Evolutionary conservation across 2,888 invertebrate species (phyloP), one percentile per base, ranked within the genome.

Genomic region (Drosophila tanythrix): DNA sequence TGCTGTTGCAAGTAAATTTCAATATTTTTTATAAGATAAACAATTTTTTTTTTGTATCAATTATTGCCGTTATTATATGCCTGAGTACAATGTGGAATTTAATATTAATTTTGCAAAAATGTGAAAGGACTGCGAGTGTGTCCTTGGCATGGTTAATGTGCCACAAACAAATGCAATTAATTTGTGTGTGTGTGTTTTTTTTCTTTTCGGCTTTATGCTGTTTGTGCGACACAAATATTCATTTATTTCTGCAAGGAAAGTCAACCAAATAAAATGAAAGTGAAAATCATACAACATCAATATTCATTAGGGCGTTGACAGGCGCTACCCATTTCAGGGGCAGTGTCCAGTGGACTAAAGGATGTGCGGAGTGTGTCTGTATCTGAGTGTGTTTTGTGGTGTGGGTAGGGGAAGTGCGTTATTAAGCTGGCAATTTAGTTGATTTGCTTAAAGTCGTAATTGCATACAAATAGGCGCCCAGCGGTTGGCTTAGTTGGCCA

Each of bases 261-360:
- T 75, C 82, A 82, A 65, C 67, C 70, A n/a, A 77, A 62, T 71
- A 66, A 69, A 73, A 73, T 77, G 59, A 74, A 76, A 84, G 85
- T 88, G 83, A 85, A 84, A 88, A 89, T 85, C 88, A 85, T 85
- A 78, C 82, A 80, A 80, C 89, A 85, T 85, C 80, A 89, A 88
- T 85, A 89, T 88, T 80, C 89, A 85, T 85, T 85, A 89, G 70
- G 51, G 57, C 59, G 66, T 59, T 79, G 84, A 88, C 84, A 86
- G 82, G 68, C 79, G 70, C 50, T 74, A 73, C 68, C 63, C 72
- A 71, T 60, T 80, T 70, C 43, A 60, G 62, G 84, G 55, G 40
- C 79, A 57, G 46, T 48, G 11, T 36, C 27, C 48, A 46, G 40
- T 21, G 56, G 18, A 31, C 3, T 11, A 5, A 15, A 1, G n/a